Base-by-base conservation (phyloP, 2,113 vertebrate genomes). In the Pituophis catenifer region DNA sequence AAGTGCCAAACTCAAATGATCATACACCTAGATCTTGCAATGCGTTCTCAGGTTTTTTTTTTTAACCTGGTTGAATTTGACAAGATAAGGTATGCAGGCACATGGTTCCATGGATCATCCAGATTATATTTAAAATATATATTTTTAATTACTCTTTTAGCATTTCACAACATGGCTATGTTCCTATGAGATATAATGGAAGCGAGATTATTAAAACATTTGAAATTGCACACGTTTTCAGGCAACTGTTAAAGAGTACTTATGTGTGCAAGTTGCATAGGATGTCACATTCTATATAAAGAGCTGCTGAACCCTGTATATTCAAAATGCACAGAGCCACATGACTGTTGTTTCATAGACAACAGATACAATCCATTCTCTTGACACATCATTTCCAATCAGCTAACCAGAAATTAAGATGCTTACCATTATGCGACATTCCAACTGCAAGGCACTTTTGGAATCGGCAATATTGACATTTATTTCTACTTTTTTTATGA, bases 401-500 rank as follows among this genome's bases (percentile, higher is more conserved):
- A 70, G 26, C 0, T 70, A 29, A 50, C 5, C 0, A 3, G 59
- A 59, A 50, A 91, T 0, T 0, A 4, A 5, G 52, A 59, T 89
- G 96, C 99, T 98, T 96, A 99, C 99, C 99, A 0, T 99, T 99
- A 93, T 99, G 99, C 1, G 99, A 99, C 99, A 99, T 99, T n/a
- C 99, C 99, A 1, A 99, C 99, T 0, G 98, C 98, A 0, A 99
- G 98, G 96, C 99, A 99, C 75, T 99, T 99, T 98, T 99, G 99
- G 94, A 99, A 99, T n/a, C 99, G 98, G 96, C 99, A 99, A 97
- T 99, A 99, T 95, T 99, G 99, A 94, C 99, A 99, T 98, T 99
- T 99, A 97, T 99, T 99, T 93, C 99, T 98, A 91, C 99, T 99
- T 94, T 99, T 99, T 97, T 99, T 99, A 97, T 99, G 99, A 97